Conservation (phyloP, 2,888 invertebrate genomes). For the Drosophila longiperda region DNA sequence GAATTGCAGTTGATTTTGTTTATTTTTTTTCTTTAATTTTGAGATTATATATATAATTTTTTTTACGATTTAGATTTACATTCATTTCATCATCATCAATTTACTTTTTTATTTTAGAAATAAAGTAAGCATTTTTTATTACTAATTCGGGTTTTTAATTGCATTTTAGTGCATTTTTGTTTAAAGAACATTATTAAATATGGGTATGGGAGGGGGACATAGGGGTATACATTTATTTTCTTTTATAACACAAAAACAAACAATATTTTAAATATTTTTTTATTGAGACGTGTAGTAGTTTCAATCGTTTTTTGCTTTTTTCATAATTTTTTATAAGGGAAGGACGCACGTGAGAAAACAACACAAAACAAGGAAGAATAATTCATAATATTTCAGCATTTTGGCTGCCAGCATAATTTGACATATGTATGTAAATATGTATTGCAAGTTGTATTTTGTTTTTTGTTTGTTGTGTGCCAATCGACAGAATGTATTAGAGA, state of each 20-base stretch:
- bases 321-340: constrained; percentile 14
- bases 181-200: constrained; percentile 75
- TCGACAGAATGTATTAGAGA: constrained; percentile 45
- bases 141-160: constrained; percentile 71
- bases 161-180: constrained; percentile 72
- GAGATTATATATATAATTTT: constrained; percentile 71
- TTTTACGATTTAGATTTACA: constrained; percentile 79
- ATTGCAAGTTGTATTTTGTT: constrained; percentile 37
- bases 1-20: constrained; percentile 59
- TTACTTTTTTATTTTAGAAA: constrained; percentile 81
- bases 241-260: constrained; percentile 78
- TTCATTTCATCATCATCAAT: constrained; percentile 74
- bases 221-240: constrained; percentile 53
- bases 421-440: constrained; percentile 45
- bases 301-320: not conserved
- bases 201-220: constrained; percentile 25
- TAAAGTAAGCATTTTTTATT: constrained; percentile 79
- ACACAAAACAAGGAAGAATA: constrained; percentile 60
- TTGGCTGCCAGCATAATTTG: constrained; percentile 53
- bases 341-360: constrained; percentile 52
- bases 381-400: constrained; percentile 43
- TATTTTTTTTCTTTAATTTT: constrained; percentile 63
- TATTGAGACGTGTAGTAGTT: constrained; percentile 45
- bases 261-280: constrained; percentile 70
- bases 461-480: constrained; percentile 41